Evolutionary conservation across 1,140 invertebrate genomes (phyloP), one percentile per base, ranked within the genome.

Genomic region (Agrypnia vestita): DNA sequence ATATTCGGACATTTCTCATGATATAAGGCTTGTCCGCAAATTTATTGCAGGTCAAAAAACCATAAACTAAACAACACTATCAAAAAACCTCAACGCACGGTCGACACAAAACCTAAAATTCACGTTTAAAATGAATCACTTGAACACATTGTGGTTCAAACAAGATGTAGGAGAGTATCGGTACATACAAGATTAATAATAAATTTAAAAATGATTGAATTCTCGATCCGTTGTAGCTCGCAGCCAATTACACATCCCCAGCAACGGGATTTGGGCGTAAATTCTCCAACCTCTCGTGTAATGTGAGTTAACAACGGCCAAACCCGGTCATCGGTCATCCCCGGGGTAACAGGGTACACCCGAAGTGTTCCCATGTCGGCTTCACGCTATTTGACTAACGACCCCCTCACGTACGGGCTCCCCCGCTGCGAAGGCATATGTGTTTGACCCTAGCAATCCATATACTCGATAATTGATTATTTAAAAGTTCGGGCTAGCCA

Each of bases 351-450:
- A 19, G 19, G 19, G 61, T 25, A n/a, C 21, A 51, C n/a, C 15
- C 67, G 49, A 25, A 17, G 49, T 35, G 69, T 81, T 81, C 80
- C 80, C 80, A 81, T 81, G 75, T 67, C 64, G 76, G 55, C 76
- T 75, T 72, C 80, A 81, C 76, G 80, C 80, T 81, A 81, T 78
- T 72, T 81, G 80, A 81, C 75, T 78, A 81, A 81, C 80, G 80
- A 78, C 72, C 75, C 71, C 62, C 72, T 59, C 80, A 61, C 80
- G 53, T 67, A 43, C 47, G 12, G 62, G 51, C 73, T 17, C 44
- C 49, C 79, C 80, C 75, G 80, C 80, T 67, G 80, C 43, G 79
- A 76, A 73, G 67, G 72, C 69, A 78, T 72, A 76, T 78, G 76
- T 51, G 76, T 76, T 80, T 81, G 80, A 81, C 80, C 80, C 80